Base-by-base conservation (phyloP, 30 jellyfish, hydroid and myxozoan species). In the Hydractinia echinata region DNA sequence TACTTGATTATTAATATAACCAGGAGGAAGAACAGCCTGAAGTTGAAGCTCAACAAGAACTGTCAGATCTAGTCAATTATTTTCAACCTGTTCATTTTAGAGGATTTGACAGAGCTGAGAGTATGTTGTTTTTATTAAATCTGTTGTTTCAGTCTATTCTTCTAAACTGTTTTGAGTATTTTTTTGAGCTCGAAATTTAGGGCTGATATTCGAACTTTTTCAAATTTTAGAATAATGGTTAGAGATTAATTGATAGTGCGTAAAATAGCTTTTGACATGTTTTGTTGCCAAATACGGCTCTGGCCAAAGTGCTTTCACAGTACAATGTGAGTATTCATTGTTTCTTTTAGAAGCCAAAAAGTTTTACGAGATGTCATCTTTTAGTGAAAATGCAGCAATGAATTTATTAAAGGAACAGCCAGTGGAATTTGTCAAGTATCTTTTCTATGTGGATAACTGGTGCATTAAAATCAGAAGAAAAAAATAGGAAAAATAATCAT, bases 81-180 rank as follows among this genome's bases (percentile, higher is more conserved):
- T 89, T 94, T 72, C 99, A 94, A 76, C 99, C 99, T 53, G 99
- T 94, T 0, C 99, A 94, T 82, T 94, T 94, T 67, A 83, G 96
- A 18, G 97, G 99, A 55, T 94, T 94, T 68, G 97, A 85, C 54
- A 15, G 85, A 15, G 99, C 99, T 19, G 99, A 94, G 69, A 66
- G 98, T 92, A 60, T 21, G 97, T 86, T 51, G 10, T 8, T 69
- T 18, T 30, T 30, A 30, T 30, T 30, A 30, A 30, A 30, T 30
- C 44, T 30, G 44, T 0, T 30, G 44, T 30, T 30, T 30, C 44
- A 30, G 44, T 30, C 44, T 30, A 30, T 30, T 30, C 44, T 30
- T 30, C 2, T 30, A 30, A 30, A 1, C 2, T 30, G 1, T 1
- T 30, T 30, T 30, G 44, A 2, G 44, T 30, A 30, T 30, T 30